Percentiles rank a stretch among this genome's conserved stretches.
These are phyloP conservation scores for Scaptomyza hsui DNA, from an alignment of 1,140 invertebrate genomes.

Conservation along the genomic window DNA sequence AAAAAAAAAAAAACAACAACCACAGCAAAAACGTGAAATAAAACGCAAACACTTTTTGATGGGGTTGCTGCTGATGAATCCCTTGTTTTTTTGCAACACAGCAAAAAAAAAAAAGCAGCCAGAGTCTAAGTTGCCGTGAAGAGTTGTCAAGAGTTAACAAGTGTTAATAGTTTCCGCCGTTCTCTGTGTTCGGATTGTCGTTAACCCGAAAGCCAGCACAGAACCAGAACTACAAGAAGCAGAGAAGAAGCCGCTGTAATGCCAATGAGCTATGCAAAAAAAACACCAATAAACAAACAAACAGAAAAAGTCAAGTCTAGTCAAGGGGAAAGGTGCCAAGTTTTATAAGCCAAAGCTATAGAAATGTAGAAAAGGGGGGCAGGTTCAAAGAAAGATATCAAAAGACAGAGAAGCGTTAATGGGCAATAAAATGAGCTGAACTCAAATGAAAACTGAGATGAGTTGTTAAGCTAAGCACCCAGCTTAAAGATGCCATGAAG, in stretches of 20 bases:
- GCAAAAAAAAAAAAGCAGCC: too few species aligned
- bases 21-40: neutral
- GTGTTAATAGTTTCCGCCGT: slow-evolving; percentile 29
- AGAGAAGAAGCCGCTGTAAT: slow-evolving; percentile 16
- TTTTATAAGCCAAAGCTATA: slow-evolving; percentile 12
- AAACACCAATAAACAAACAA: neutral
- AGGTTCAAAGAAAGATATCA: neutral
- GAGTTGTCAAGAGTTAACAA: slow-evolving; percentile 14
- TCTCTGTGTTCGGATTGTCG: slow-evolving; percentile 5
- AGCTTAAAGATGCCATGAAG: slow-evolving; percentile 21
- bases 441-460: slow-evolving; percentile 28
- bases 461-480: slow-evolving; percentile 6
- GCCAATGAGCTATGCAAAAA: slow-evolving; percentile 5
- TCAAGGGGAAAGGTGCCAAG: neutral
- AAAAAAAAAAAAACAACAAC: slow-evolving; percentile 12
- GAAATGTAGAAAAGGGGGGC: slow-evolving; percentile 7
- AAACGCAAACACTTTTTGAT: neutral
- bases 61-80: neutral
- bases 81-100: too few species aligned
- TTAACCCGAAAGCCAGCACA: neutral
- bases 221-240: slow-evolving; percentile 8
- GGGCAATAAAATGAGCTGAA: slow-evolving; percentile 34
- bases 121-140: neutral
- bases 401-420: slow-evolving; percentile 29
- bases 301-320: neutral